These are phyloP conservation scores for Oscarella lobularis DNA, from an alignment of 37 sponge, comb jelly and placozoan species.

Conservation along the genomic window DNA sequence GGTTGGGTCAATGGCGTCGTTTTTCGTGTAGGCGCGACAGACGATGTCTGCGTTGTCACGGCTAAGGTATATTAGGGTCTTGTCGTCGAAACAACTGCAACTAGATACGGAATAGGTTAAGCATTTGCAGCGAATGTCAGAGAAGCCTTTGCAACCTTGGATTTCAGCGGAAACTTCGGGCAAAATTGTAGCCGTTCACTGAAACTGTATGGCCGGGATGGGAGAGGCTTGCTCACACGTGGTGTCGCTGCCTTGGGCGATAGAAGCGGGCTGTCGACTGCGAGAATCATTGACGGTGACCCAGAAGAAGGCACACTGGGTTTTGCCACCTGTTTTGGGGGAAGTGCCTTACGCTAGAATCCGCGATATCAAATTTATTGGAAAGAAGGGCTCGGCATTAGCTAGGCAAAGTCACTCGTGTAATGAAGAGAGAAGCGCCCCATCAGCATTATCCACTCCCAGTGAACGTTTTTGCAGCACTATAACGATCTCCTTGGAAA, in stretches of 20 bases:
- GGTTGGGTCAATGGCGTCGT: slow-evolving; percentile 49
- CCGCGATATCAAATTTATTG: slow-evolving; percentile 18
- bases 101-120: too few species aligned
- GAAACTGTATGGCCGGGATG: slow-evolving; percentile 62
- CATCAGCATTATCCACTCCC: too few species aligned
- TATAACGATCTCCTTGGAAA: too few species aligned
- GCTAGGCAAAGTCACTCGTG: too few species aligned
- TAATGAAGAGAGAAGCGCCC: too few species aligned
- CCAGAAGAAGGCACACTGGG: slow-evolving; percentile 40
- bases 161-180: slow-evolving; percentile 21
- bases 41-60: slow-evolving; percentile 24
- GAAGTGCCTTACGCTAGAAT: slow-evolving; percentile 24
- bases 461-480: too few species aligned
- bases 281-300: slow-evolving; percentile 31
- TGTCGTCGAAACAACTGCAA: too few species aligned
- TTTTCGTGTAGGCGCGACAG: background rate
- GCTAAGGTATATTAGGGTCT: slow-evolving; percentile 37
- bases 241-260: slow-evolving; percentile 34
- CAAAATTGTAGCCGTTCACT: slow-evolving; percentile 34
- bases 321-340: slow-evolving; percentile 12
- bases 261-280: slow-evolving; percentile 17
- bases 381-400: too few species aligned
- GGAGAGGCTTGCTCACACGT: slow-evolving; percentile 56
- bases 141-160: slow-evolving; percentile 36
- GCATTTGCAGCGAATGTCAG: slow-evolving; percentile 21